Base-by-base conservation (phyloP, 2,888 invertebrate genomes). In the Drosophila mayaguana region DNA sequence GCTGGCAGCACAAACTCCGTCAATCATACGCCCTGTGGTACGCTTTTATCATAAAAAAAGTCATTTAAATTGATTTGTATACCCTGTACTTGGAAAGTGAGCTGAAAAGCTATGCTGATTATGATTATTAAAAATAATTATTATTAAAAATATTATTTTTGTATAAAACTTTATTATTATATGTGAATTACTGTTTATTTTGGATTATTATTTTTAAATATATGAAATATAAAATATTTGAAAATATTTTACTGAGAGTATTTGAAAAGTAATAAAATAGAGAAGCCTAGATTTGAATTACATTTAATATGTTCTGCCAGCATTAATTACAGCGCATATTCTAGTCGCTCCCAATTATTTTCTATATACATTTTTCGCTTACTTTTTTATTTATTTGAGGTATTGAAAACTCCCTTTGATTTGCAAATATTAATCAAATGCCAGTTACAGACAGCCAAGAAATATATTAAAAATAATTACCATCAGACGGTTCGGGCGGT, bases 401-500 rank as follows among this genome's bases (percentile, higher is more conserved):
- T 46, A 43, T 62, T 60, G 7, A 43, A 61, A 78, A 72, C 20
- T 51, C 53, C 22, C 60, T 51, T 61, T 62, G 68, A 68, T 72
- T 80, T 74, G 54, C 60, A 69, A 73, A 83, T 86, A 72, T 83
- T 78, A 81, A 83, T 88, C 83, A 87, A 81, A 75, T 69, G 87
- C 75, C 83, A 88, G 82, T 71, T 63, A 51, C 89, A 89, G 89
- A 53, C 55, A 48, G 60, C 50, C 57, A 63, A 25, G 40, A 63
- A 78, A 75, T 78, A 63, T 87, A 84, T 89, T 84, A 70, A 89
- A 84, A 84, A 84, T 84, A 84, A 84, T 84, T 84, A 89, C 83
- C 63, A 56, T 63, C 74, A 66, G 57, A 56, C 36, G 68, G 55
- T 61, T 40, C n/a, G 43, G 43, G 12, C 20, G 43, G 43, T 43